Evolutionary conservation across 2,888 invertebrate genomes (phyloP).

Genomic region (Eupithecia dodoneata): DNA sequence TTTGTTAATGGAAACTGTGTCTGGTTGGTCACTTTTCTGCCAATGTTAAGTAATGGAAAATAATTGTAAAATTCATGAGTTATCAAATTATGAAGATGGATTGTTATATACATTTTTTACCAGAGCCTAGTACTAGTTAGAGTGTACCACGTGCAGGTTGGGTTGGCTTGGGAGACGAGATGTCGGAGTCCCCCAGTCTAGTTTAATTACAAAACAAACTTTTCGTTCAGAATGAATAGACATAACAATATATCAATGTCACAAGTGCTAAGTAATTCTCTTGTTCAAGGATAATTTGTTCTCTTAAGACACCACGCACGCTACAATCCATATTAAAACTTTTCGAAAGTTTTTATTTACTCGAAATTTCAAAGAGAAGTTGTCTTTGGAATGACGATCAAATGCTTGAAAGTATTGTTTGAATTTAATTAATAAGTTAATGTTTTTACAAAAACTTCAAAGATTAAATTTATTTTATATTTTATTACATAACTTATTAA

Average conservation of each 20-base stretch:
- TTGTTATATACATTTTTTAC: no score
- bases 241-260: constrained; percentile 6
- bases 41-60: no score
- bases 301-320: neutral
- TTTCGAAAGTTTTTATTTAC: neutral
- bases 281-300: constrained; percentile 8
- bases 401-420: neutral
- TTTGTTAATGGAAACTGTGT: no score
- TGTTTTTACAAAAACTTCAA: neutral
- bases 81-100: no score
- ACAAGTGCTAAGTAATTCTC: neutral
- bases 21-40: no score
- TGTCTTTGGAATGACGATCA: neutral
- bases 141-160: no score
- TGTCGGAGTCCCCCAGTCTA: neutral
- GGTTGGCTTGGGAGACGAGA: no score
- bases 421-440: no score
- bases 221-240: neutral
- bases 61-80: no score
- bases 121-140: no score
- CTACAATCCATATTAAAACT: neutral
- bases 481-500: no score
- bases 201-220: neutral
- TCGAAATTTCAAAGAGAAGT: neutral
- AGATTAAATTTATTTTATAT: no score